Base-by-base conservation (phyloP, 2,113 vertebrate species). In the Erpornis zantholeuca region DNA sequence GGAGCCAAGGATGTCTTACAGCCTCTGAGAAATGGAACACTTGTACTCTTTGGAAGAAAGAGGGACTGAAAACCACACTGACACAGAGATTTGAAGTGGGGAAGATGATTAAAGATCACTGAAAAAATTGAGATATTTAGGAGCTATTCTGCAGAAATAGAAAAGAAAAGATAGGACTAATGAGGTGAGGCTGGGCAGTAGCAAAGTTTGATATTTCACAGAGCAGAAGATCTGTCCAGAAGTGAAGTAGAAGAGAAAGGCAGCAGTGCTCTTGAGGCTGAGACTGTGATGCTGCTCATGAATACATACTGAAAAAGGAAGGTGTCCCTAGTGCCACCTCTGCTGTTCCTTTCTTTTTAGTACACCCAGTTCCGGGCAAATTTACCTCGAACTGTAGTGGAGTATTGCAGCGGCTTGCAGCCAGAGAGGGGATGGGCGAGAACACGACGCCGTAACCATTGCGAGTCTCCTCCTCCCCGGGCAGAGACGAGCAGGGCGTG, bases 381-480 rank as follows among this genome's bases (percentile, higher is more conserved):
- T 86, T 98, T 98, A 99, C 99, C 98, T 99, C 99, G 92, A 99
- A 99, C 94, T 99, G 99, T 97, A 99, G 98, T 57, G 99, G 99
- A 79, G 99, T 99, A 98, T 99, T 99, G 98, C 99, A 99, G 98
- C 99, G 99, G 97, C 99, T 99, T 97, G 99, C 97, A 90, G 99
- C 98, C 95, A 99, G 98, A 12, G 99, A 99, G 75, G 98, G 97
- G 94, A 99, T 97, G 24, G 99, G 99, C 10, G 99, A 99, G 97
- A 98, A 99, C 88, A 97, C 86, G 57, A 98, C 42, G 90, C 98
- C 97, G 13, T 98, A 99, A 72, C 98, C 98, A 63, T 98, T 98
- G 72, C 98, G 98, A 72, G 95, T 97, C 82, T 99, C 98, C 71
- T 98, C 98, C 83, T 98, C 98, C 56, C 96, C 98, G 19, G 98